These are phyloP conservation scores for Caloenas nicobarica DNA, from an alignment of 2,113 vertebrate genomes.

Conservation along the genomic window DNA sequence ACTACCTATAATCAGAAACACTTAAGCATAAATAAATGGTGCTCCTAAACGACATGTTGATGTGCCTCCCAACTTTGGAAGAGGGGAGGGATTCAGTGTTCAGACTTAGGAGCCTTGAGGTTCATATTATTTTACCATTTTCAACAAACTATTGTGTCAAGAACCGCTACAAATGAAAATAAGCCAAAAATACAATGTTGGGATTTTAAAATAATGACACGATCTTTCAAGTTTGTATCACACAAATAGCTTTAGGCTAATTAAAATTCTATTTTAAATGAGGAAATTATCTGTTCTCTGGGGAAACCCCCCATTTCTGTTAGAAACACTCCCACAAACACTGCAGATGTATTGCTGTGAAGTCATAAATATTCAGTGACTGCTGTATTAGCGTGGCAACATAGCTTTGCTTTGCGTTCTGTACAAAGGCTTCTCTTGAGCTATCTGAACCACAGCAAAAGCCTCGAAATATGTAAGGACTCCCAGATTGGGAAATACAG, in stretches of 20 bases:
- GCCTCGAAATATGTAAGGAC: neutral
- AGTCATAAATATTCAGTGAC: constrained; percentile 2
- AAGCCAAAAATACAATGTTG: neutral
- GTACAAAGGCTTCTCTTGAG: neutral
- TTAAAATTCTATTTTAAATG: neutral
- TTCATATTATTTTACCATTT: neutral
- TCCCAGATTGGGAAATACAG: neutral
- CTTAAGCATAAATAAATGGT: neutral
- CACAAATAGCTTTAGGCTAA: neutral
- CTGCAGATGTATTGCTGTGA: neutral
- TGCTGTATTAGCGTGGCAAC: neutral
- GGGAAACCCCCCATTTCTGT: neutral
- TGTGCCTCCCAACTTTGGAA: neutral
- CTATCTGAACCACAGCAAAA: neutral
- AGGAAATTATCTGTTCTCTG: neutral
- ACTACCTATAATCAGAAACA: neutral
- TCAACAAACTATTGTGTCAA: neutral
- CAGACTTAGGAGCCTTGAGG: neutral
- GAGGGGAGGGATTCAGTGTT: neutral
- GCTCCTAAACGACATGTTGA: neutral
- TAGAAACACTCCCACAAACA: neutral
- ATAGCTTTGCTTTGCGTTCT: neutral
- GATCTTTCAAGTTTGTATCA: neutral
- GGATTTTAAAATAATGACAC: neutral
- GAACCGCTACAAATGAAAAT: neutral